Base-by-base conservation (phyloP, 2,797 vertebrate genomes). In the Cirrhinus molitorella region DNA sequence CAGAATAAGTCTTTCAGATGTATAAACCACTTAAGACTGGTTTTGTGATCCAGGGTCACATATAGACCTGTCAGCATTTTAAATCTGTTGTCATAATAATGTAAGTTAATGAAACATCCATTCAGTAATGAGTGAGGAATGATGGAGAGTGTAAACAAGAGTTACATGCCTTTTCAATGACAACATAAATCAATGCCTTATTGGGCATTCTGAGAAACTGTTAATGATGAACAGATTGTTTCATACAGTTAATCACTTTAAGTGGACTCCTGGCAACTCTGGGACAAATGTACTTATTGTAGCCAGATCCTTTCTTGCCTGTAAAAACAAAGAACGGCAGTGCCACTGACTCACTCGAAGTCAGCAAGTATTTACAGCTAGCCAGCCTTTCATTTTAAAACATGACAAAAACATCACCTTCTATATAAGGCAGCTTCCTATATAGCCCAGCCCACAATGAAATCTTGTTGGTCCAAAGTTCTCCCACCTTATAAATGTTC, bases 181-280 rank as follows among this genome's bases (percentile, higher is more conserved):
- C 47, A 49, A 67, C 28, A 34, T 49, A 80, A 72, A 21, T 80
- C 53, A 78, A 45, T 81, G 66, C 9, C 53, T 73, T 77, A 74
- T 21, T 79, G 37, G 66, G 37, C 43, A 79, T 86, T 80, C 55
- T 65, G 70, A 83, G 78, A 72, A 81, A 80, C 23, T 76, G 57
- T 84, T 87, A 87, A 66, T 85, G 28, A 87, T 63, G 53, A 88
- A 90, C 17, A 23, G 31, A 59, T 74, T 83, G 53, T 87, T 91
- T 87, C 49, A 86, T 81, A 70, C 80, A 80, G 86, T 85, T 73
- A 88, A 90, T 80, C 40, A 68, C 63, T 85, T 3, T 37, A 85
- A 88, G 81, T 76, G 67, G 80, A 85, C 28, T 55, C 45, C 88
- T 85, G 85, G 85, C 53, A 86, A 71, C 11, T 6, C 5, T n/a